A percentile compares a stretch with the other conserved stretches of the same genome.
Conservation (phyloP, 2,113 vertebrate species). For the Dicentrarchus labrax region DNA sequence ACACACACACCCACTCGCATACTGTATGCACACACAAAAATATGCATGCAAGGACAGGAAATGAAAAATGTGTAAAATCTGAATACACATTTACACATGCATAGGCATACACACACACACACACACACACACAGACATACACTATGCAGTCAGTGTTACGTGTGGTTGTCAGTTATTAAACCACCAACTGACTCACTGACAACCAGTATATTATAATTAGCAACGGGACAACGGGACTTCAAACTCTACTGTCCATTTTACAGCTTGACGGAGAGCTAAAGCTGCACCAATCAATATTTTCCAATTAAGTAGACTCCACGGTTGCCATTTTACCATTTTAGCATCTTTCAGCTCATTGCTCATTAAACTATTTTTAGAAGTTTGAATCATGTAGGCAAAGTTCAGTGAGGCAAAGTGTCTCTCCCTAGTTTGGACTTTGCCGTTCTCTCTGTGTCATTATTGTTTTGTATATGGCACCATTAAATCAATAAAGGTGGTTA, state of each 20-base stretch:
- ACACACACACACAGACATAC: background rate
- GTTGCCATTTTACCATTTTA: background rate
- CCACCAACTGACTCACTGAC: background rate
- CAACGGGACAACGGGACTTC: background rate
- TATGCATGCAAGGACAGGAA: constrained; percentile 21
- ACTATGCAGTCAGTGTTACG: background rate
- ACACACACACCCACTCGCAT: constrained; percentile 16
- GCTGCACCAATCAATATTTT: background rate
- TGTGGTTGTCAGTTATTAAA: constrained; percentile 14
- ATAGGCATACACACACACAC: background rate
- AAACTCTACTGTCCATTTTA: background rate
- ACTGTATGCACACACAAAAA: constrained; percentile 45
- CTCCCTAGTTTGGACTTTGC: constrained; percentile 41
- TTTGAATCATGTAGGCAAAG: background rate
- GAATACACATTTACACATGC: background rate
- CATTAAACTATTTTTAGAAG: background rate
- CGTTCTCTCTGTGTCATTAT: background rate
- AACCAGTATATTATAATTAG: background rate
- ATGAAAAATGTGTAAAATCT: background rate
- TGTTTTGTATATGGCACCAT: constrained; percentile 16
- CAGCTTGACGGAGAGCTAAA: background rate
- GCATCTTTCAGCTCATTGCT: background rate
- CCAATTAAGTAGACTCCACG: background rate
- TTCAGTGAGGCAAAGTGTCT: background rate
- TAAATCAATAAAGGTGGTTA: constrained; percentile 34